phyloP scores from a whole-genome alignment of 2,113 vertebrate genomes.

The Tachysurus vachellii region DNA sequence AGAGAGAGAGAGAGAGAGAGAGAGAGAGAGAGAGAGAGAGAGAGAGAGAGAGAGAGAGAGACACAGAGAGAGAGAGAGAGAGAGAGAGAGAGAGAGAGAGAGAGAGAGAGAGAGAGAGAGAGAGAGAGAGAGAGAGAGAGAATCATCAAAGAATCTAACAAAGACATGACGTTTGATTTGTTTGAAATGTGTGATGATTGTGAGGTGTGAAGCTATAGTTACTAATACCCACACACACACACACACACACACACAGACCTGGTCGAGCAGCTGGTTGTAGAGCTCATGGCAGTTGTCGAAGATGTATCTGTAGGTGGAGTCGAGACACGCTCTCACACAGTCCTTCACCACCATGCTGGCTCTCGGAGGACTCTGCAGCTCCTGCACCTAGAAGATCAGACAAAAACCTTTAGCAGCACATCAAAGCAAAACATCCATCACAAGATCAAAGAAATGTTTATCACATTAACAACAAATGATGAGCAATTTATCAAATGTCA shows the following conservation, averaged over 20 bases:
- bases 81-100: no score
- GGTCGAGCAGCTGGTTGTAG: conserved; percentile 90
- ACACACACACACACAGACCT: conserved; percentile 67
- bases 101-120: no score
- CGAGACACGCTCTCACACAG: conserved; percentile 91
- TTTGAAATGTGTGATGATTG: not conserved
- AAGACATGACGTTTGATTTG: not conserved
- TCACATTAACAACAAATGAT: not conserved
- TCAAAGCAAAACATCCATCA: not conserved
- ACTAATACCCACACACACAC: not conserved
- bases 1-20: not conserved
- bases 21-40: not conserved
- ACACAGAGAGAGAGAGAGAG: no score
- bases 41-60: not conserved
- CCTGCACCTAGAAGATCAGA: conserved; percentile 81
- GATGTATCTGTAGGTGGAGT: conserved; percentile 96
- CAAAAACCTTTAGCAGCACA: not conserved
- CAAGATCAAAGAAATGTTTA: not conserved
- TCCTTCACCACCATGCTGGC: conserved; percentile 94
- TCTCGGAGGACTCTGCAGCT: conserved; percentile 90
- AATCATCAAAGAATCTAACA: not conserved
- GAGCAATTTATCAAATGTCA: not conserved
- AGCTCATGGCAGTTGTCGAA: conserved; percentile 97
- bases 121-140: no score
- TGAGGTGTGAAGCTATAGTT: not conserved